Base-by-base conservation (phyloP, 2,888 invertebrate genomes). In the Abrostola tripartita region DNA sequence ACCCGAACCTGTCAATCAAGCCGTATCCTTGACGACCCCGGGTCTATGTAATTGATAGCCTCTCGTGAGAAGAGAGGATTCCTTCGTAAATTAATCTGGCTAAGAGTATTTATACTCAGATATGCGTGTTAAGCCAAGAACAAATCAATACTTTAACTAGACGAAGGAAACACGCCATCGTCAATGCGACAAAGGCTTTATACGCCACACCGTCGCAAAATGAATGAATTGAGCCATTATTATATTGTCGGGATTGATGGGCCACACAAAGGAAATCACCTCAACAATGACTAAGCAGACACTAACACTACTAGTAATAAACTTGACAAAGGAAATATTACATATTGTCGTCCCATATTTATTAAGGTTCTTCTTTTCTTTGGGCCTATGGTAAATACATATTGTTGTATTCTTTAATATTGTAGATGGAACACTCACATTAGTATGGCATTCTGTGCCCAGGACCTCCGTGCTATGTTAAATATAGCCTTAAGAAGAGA, bases 1-100 rank as follows among this genome's bases (percentile, higher is more conserved):
- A 87, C 81, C 84, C 84, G 79, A 85, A 83, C 82, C 86, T 88
- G 90, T 91, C 91, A 89, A 90, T 92, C 91, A 91, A 83, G 81
- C 79, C 74, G 85, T 88, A 87, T 83, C 86, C 88, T 85, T 86
- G 88, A 85, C 87, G 84, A 87, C 84, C 80, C 76, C 69, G 65
- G 72, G 74, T 78, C 83, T 81, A 74, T 85, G 88, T 88, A 90
- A 91, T 90, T 88, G 90, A 92, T 91, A 89, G 89, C 86, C 81
- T 82, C 76, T 81, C 71, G 75, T 77, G 71, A 78, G 78, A 77
- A 77, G 76, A 75, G 68, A 81, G 71, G 74, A 81, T 82, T 80
- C 79, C 82, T 81, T 76, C 68, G 63, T 64, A 65, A 63, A 78
- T 66, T 66, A 72, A 73, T 66, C 56, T 74, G 70, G 66, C 67